Conservation (phyloP, 2,888 invertebrate genomes). For the Eucera pruinosa region DNA sequence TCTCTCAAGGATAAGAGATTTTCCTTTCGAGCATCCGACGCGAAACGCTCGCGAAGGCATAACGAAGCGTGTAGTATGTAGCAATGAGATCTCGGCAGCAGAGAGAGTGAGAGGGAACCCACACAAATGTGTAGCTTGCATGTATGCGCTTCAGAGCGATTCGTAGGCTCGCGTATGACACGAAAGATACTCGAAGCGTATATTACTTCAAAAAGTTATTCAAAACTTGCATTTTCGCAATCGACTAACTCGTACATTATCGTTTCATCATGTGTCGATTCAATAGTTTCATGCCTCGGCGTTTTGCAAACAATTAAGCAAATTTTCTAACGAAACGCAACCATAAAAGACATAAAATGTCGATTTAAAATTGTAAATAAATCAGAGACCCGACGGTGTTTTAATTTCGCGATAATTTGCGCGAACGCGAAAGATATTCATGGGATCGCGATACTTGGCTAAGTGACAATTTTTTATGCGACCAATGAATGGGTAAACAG, state of each 20-base stretch:
- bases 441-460: conserved; percentile 47
- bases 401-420: conserved; percentile 57
- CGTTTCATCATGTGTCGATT: not conserved
- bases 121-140: conserved; percentile 37
- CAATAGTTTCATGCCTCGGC: not conserved
- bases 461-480: conserved; percentile 60
- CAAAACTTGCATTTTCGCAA: not conserved
- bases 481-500: conserved; percentile 65
- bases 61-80: conserved; percentile 64
- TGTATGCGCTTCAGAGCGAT: conserved; percentile 57
- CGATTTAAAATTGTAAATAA: not conserved
- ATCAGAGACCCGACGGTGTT: not conserved
- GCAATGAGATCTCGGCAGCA: conserved; percentile 61
- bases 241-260: not conserved
- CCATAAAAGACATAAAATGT: not conserved
- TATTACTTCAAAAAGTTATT: conserved; percentile 43
- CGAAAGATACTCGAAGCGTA: conserved; percentile 77
- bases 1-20: conserved; percentile 27
- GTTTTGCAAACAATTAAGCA: not conserved
- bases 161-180: conserved; percentile 70
- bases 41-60: conserved; percentile 41
- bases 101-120: conserved; percentile 61
- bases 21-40: conserved; percentile 23
- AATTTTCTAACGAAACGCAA: not conserved
- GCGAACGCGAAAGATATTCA: conserved; percentile 39